Base-by-base conservation (phyloP, 1,140 invertebrate species). In the Zaprionus africanus region DNA sequence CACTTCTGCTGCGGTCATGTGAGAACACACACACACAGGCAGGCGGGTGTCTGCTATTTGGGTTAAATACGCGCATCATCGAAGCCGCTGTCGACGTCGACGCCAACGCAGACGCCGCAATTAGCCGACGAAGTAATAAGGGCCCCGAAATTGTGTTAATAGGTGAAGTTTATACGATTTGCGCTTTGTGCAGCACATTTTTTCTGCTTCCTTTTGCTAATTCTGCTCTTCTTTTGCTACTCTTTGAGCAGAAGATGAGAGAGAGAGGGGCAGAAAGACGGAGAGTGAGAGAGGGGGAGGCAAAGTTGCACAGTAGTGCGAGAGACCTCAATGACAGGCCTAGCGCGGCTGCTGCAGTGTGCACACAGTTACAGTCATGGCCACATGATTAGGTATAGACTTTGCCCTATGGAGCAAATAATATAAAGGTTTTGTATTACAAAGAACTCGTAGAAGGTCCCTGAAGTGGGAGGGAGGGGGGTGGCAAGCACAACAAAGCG, bases 81-180 rank as follows among this genome's bases (percentile, higher is more conserved):
- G 19, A 34, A 36, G 54, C 19, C 58, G 19, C 28, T 7, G 28
- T 31, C 28, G 28, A 31, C 28, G 28, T 22, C 53, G n/a, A 34
- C 46, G 54, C 19, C 24, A 7, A 31, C 28, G 31, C 31, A 31
- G 31, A 31, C 9, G 31, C 31, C 31, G 31, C 31, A 34, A 41
- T n/a, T 19, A 34, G 28, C 17, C 43, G 2, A n/a, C 15, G n/a
- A 3, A n/a, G 28, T 58, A 34, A 70, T 62, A 61, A 72, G 81
- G 69, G 66, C 69, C 17, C 17, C 31, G 0, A 82, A 85, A 86
- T 64, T 86, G 82, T 85, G 82, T 85, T 86, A 85, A 86, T 85
- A 76, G 82, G 82, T 85, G 82, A 85, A 85, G 82, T 85, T 85
- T 85, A 85, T 81, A 77, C 51, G 64, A 63, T 74, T 82, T 65